Evolutionary conservation across 2,888 invertebrate species (phyloP).

Genomic region (Anaspis maculata): DNA sequence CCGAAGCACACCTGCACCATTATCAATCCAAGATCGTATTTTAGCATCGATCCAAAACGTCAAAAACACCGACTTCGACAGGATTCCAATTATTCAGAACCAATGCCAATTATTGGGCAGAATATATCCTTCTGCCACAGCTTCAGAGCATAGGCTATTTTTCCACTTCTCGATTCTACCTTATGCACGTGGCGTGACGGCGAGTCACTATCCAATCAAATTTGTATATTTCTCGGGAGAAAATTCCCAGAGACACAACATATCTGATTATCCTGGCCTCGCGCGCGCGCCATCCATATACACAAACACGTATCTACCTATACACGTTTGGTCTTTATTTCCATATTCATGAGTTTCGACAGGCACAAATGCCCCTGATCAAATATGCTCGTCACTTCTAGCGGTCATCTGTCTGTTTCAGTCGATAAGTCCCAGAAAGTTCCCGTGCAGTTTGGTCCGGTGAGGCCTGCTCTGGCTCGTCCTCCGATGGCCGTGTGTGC

Average conservation of each 20-base stretch:
- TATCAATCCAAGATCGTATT: too few species aligned
- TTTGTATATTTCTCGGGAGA: constrained; percentile 41
- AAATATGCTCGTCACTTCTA: constrained; percentile 34
- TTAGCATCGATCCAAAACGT: too few species aligned
- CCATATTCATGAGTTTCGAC: constrained; percentile 40
- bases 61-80: too few species aligned
- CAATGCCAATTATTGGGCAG: too few species aligned
- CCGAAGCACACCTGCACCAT: constrained; percentile 1
- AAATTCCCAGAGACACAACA: constrained; percentile 35
- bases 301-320: too few species aligned
- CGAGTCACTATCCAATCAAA: constrained; percentile 34
- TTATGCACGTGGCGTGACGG: background rate
- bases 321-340: constrained; percentile 35
- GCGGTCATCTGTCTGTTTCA: constrained; percentile 33
- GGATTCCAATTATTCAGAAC: too few species aligned
- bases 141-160: too few species aligned
- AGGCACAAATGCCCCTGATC: too few species aligned
- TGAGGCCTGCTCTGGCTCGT: constrained; percentile 15
- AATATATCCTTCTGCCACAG: too few species aligned
- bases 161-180: too few species aligned
- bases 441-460: constrained; percentile 15
- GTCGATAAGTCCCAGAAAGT: constrained; percentile 23
- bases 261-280: constrained; percentile 36
- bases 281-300: too few species aligned
- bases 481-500: constrained; percentile 4